Evolutionary conservation across 2,888 invertebrate genomes (phyloP), one percentile per base, ranked within the genome.

Genomic region (Schrankia costaestrigalis): DNA sequence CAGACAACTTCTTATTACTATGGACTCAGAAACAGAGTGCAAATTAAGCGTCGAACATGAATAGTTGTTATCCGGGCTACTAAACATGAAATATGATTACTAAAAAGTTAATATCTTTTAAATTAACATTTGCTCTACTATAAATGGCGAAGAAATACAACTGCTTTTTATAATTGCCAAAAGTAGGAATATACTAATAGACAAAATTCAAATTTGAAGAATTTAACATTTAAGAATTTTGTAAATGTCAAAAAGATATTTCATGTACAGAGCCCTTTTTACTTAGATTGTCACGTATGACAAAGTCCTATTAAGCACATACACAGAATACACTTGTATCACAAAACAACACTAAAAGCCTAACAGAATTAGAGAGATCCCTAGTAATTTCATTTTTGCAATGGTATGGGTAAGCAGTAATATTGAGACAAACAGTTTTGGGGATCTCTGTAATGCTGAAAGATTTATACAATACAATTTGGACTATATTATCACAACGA

Each of bases 1-100:
- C 85, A 84, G 85, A 85, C 82, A 81, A 86, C 73, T 82, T 67
- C 83, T 82, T 85, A 85, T 52, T 61, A 65, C 72, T 82, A 85
- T 49, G 60, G 80, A 85, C 86, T 83, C 85, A 81, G 85, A 54
- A 81, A 85, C 86, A 85, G 84, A 84, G 85, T 67, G 78, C 48
- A 13, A 52, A 54, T 41, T 48, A 50, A 54, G 53, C 52, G 50
- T 53, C 52, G 41, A 39, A 31, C 44, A 49, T 35, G 11, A 41
- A 46, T 49, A 47, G 31, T 41, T 11, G 23, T 15, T 27, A 30
- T 34, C 26, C 13, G 51, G 56, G 49, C 46, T 45, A 43, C 50
- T 35, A 44, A 52, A 52, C 48, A 41, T 21, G 44, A 52, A 54
- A 51, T 42, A 38, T 38, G 17, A 17, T 10, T 27, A 27, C n/a